A percentile compares a stretch with the other conserved stretches of the same genome.
phyloP scores from a whole-genome alignment of 2,888 invertebrate genomes.

The Mesorhabditis sp. region DNA sequence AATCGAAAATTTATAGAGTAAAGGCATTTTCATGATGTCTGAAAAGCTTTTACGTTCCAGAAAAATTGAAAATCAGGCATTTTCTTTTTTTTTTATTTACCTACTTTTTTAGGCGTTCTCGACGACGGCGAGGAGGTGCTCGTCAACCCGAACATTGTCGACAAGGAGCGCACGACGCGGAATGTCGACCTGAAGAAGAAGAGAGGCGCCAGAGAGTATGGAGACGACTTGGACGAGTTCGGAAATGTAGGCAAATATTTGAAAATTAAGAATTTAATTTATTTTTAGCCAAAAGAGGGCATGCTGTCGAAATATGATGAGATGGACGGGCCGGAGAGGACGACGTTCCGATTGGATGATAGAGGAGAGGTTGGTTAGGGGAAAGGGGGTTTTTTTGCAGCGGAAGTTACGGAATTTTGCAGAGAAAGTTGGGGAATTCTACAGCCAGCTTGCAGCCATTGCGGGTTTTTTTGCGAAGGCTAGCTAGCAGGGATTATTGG shows the following conservation, averaged over 20 bases:
- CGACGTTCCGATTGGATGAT: slow-evolving; percentile 45
- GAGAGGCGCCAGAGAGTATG: slow-evolving; percentile 73
- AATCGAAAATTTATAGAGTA: too few relatives aligned
- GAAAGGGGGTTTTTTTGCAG: too few relatives aligned
- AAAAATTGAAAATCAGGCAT: too few relatives aligned
- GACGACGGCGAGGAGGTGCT: slow-evolving; percentile 81
- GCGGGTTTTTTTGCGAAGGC: background rate
- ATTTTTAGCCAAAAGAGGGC: slow-evolving; percentile 24
- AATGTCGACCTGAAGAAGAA: slow-evolving; percentile 80
- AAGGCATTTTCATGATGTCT: too few relatives aligned
- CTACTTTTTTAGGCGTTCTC: slow-evolving; percentile 66
- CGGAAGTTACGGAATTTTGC: slow-evolving; percentile 5
- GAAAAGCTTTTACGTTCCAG: too few relatives aligned
- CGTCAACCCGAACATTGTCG: slow-evolving; percentile 68
- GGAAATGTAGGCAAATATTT: slow-evolving; percentile 60
- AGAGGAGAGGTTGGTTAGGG: slow-evolving; percentile 43
- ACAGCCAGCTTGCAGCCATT: background rate
- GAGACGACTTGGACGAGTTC: slow-evolving; percentile 64
- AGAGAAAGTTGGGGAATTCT: too few relatives aligned
- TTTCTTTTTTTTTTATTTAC: background rate
- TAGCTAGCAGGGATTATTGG: too few relatives aligned
- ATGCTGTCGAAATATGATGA: slow-evolving; percentile 90
- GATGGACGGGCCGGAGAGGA: slow-evolving; percentile 67
- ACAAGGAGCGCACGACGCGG: slow-evolving; percentile 61
- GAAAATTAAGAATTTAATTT: background rate